A percentile compares a stretch with the other conserved stretches of the same genome.
Evolutionary conservation across 37 sponge, comb jelly and placozoan genomes (phyloP).

Genomic region (Tethya wilhelma): DNA sequence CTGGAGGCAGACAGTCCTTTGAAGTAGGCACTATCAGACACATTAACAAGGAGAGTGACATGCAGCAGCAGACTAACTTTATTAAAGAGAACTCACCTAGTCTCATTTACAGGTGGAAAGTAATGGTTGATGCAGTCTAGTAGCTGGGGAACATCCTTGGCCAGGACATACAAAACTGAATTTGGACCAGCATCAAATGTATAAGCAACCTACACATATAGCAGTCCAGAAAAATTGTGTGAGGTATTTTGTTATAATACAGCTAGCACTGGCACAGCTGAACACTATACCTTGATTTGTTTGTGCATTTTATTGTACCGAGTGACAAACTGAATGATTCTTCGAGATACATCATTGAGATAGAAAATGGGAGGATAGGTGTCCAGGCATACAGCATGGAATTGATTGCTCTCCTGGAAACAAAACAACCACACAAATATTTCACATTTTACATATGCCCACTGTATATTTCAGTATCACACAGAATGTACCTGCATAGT

Average conservation of each 20-base stretch:
- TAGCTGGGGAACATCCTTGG: conserved; percentile 55
- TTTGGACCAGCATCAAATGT: conserved; percentile 99
- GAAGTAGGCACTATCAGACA: conserved; percentile 5
- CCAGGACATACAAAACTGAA: conserved; percentile 83
- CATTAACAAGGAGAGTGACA: no score
- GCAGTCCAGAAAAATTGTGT: no score
- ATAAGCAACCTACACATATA: conserved; percentile 79
- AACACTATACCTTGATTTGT: conserved; percentile 72
- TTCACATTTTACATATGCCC: neutral
- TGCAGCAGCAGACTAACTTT: no score
- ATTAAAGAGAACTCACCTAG: no score
- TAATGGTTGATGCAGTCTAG: conserved; percentile 58
- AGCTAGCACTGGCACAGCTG: no score
- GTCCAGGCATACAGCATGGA: conserved; percentile 97
- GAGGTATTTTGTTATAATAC: no score
- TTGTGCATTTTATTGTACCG: conserved; percentile 77
- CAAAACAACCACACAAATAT: neutral
- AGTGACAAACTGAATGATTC: conserved; percentile 81
- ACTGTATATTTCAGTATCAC: neutral
- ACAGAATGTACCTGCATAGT: conserved; percentile 78
- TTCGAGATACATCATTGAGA: conserved; percentile 84
- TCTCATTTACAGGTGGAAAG: conserved; percentile 86
- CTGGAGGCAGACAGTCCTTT: conserved; percentile 1
- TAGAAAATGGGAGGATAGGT: conserved; percentile 96
- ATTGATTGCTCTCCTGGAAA: conserved; percentile 96